Conservation (phyloP, 1,140 invertebrate species). For the Oedothorax gibbosus region DNA sequence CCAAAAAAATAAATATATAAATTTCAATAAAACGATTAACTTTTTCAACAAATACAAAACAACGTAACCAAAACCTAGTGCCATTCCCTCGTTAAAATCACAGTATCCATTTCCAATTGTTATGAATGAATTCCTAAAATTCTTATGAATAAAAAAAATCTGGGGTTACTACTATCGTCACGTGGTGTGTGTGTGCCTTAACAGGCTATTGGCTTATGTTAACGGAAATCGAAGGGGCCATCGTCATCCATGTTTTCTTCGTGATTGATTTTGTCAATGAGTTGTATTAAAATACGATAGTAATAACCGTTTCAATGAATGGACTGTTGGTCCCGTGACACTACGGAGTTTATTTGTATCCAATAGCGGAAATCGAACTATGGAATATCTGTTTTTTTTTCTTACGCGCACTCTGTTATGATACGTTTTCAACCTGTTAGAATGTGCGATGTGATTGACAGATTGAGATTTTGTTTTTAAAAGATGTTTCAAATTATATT, state of each 20-base stretch:
- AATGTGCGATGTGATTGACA: not conserved
- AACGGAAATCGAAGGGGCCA: conserved; percentile 59
- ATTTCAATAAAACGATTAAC: no score
- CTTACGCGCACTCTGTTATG: conserved; percentile 1
- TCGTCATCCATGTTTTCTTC: conserved; percentile 43
- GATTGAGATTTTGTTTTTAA: no score
- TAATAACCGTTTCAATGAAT: conserved; percentile 54
- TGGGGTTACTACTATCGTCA: conserved; percentile 42
- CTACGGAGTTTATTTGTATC: conserved; percentile 30
- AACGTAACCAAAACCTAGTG: no score
- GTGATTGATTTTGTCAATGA: conserved; percentile 60
- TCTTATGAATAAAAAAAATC: conserved; percentile 32
- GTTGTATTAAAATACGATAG: conserved; percentile 58
- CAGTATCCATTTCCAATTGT: conserved; percentile 31
- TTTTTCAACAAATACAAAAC: no score
- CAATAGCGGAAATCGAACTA: conserved; percentile 48
- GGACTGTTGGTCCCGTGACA: conserved; percentile 17
- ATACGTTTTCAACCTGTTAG: conserved; percentile 43
- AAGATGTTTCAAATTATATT: no score
- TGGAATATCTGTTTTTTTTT: conserved; percentile 39
- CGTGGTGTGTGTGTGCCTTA: conserved; percentile 19
- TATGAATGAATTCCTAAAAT: conserved; percentile 23
- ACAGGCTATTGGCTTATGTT: conserved; percentile 51
- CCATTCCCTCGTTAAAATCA: conserved; percentile 6
- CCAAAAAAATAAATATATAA: no score